These are phyloP conservation scores for Phasianus colchicus DNA, from an alignment of 2,113 vertebrate species.

Conservation along the genomic window DNA sequence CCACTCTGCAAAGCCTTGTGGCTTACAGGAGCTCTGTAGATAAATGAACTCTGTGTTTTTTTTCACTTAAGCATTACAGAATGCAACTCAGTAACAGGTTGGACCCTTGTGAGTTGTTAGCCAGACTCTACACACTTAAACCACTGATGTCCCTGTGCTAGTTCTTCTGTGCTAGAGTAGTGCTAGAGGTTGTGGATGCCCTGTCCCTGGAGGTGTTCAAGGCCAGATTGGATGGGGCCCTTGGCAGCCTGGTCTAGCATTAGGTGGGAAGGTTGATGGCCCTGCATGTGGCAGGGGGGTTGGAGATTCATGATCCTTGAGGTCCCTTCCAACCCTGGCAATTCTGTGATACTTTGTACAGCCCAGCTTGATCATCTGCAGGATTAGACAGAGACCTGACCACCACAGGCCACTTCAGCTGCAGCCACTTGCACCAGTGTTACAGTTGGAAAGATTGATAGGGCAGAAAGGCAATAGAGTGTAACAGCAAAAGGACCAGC, in stretches of 20 bases:
- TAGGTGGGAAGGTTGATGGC: too few species aligned
- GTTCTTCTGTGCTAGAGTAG: not conserved
- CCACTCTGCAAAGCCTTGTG: not conserved
- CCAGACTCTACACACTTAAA: not conserved
- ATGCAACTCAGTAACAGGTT: not conserved
- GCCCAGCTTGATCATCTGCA: not conserved
- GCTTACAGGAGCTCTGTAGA: not conserved
- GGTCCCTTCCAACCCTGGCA: too few species aligned
- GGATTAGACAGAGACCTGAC: not conserved
- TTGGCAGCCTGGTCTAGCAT: too few species aligned
- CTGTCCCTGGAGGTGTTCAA: too few species aligned
- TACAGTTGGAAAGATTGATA: too few species aligned
- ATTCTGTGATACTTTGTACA: not conserved
- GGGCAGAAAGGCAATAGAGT: too few species aligned
- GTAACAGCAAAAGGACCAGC: too few species aligned
- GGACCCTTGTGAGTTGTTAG: not conserved
- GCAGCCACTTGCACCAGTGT: not conserved
- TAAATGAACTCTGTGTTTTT: not conserved
- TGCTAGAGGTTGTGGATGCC: not conserved
- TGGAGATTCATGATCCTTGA: too few species aligned
- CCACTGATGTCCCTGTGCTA: not conserved
- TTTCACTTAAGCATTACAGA: not conserved
- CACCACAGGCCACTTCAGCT: not conserved
- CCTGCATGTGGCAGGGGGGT: too few species aligned
- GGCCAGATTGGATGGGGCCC: too few species aligned